Evolutionary conservation across 2,888 invertebrate genomes (phyloP).

Genomic region (Chironomus riparius): DNA sequence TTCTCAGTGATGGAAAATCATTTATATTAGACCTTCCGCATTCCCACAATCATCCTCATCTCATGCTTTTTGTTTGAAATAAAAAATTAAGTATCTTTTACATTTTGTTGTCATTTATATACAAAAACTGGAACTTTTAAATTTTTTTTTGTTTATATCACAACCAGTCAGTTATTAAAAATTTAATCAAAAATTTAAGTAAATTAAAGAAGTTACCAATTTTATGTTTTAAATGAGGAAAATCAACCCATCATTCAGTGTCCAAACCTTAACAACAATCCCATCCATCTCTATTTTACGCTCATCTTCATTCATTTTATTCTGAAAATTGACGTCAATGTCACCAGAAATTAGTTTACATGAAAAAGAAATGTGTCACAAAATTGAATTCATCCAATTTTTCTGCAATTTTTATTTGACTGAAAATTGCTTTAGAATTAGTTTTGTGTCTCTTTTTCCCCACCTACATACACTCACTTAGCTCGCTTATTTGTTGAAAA

Average conservation of each 20-base stretch:
- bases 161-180: no score
- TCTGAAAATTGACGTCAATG: background rate
- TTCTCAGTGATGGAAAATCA: background rate
- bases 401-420: background rate
- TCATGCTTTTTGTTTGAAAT: no score
- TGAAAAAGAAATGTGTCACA: background rate
- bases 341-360: background rate
- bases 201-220: no score
- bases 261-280: no score
- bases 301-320: no score
- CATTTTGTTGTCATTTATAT: no score
- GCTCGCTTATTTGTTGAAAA: background rate
- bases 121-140: no score
- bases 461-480: background rate
- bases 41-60: background rate
- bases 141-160: no score
- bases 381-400: background rate
- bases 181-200: no score
- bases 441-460: background rate
- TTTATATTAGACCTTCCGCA: background rate
- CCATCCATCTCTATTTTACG: no score
- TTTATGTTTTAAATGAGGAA: no score
- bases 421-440: background rate
- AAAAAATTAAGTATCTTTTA: background rate
- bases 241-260: no score